A percentile compares a stretch with the other conserved stretches of the same genome.
Conservation (phyloP, 1,140 invertebrate genomes). For the Penaeus vannamei region DNA sequence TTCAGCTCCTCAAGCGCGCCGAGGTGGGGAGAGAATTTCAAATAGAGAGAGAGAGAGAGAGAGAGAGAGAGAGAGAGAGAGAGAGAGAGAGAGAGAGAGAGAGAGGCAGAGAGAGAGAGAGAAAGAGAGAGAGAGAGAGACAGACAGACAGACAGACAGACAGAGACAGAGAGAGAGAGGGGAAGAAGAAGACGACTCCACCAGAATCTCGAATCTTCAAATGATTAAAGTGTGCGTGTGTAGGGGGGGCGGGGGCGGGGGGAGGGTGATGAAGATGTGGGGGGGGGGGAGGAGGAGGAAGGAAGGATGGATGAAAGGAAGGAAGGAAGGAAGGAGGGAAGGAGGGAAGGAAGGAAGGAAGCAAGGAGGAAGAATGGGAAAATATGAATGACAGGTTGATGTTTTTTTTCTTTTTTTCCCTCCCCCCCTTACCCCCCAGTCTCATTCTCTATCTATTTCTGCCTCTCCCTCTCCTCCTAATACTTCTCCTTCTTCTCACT, state of each 20-base stretch:
- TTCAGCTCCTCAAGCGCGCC: too few species aligned
- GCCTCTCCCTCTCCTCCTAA: too few species aligned
- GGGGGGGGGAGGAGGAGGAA: not conserved
- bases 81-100: too few species aligned
- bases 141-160: too few species aligned
- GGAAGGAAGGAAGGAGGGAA: not conserved
- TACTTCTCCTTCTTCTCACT: too few species aligned
- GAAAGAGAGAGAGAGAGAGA: slow-evolving; percentile 6
- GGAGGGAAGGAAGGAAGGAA: not conserved
- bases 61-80: too few species aligned
- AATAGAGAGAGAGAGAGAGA: too few species aligned
- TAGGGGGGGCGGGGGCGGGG: not conserved
- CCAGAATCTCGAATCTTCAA: not conserved
- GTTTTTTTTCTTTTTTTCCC: not conserved
- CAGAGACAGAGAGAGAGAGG: slow-evolving; percentile 10
- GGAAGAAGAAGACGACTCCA: not conserved
- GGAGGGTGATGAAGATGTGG: not conserved
- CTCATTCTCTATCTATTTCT: too few species aligned
- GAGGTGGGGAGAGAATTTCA: too few species aligned
- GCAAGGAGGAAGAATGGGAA: not conserved
- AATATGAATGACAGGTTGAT: not conserved
- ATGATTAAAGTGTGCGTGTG: not conserved
- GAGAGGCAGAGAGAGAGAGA: not conserved
- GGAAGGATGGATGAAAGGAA: not conserved
- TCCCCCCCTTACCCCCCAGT: too few species aligned